Evolutionary conservation across 2,113 vertebrate genomes (phyloP).

Genomic region (Otocyon megalotis): DNA sequence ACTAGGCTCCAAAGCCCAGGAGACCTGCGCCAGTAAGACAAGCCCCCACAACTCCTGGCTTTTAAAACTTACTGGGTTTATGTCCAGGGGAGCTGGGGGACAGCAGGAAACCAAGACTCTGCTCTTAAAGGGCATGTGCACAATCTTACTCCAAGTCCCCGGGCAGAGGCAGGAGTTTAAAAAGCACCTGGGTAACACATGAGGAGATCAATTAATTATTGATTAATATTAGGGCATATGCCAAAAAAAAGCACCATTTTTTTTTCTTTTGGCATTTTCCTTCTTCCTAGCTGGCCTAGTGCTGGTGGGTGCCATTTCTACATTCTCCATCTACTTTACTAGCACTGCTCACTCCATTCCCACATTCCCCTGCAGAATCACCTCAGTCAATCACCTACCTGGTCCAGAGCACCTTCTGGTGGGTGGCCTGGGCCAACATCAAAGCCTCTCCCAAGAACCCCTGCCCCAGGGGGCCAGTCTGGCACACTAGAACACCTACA

Average conservation of each 20-base stretch:
- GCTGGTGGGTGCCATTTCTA: background rate
- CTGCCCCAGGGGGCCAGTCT: background rate
- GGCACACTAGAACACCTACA: background rate
- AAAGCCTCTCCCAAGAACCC: background rate
- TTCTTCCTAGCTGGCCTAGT: background rate
- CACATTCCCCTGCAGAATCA: background rate
- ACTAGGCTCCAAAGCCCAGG: background rate
- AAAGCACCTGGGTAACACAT: background rate
- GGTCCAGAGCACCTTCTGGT: background rate
- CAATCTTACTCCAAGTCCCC: background rate
- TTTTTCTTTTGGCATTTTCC: background rate
- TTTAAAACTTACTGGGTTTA: background rate
- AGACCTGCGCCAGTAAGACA: background rate
- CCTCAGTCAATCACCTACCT: background rate
- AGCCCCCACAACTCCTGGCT: background rate
- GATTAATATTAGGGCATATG: background rate
- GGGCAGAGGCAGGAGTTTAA: background rate
- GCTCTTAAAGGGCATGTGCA: background rate
- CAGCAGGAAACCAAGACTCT: background rate
- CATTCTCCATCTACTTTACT: background rate
- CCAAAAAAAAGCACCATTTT: background rate
- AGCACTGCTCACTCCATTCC: background rate
- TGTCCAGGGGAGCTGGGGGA: background rate
- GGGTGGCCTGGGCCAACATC: background rate
- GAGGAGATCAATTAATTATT: background rate